phyloP scores from a whole-genome alignment of 2,888 invertebrate genomes.

The Pollenia amentaria region DNA sequence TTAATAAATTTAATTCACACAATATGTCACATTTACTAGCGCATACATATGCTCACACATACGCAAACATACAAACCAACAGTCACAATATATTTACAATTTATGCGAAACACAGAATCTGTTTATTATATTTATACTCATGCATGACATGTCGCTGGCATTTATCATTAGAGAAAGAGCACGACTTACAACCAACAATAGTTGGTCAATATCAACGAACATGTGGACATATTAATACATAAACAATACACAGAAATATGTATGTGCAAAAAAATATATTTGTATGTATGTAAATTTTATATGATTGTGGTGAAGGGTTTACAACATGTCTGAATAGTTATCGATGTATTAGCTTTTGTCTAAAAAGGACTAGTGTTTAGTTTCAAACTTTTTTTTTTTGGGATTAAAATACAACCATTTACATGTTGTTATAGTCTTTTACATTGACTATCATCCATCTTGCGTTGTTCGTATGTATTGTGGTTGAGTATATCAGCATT shows the following conservation, averaged over 20 bases:
- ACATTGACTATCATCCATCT: not conserved
- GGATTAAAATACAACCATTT: slow-evolving; percentile 10
- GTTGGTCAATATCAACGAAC: slow-evolving; percentile 24
- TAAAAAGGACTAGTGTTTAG: slow-evolving; percentile 13
- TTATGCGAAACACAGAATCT: slow-evolving; percentile 24
- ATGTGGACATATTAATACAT: not conserved
- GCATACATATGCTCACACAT: not conserved
- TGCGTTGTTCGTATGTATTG: slow-evolving; percentile 21
- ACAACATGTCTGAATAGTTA: not conserved
- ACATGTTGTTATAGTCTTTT: slow-evolving; percentile 29
- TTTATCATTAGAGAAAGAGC: slow-evolving; percentile 63
- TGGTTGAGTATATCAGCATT: slow-evolving; percentile 67
- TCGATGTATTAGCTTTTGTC: not conserved
- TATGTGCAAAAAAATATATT: not conserved
- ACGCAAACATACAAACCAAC: slow-evolving; percentile 9
- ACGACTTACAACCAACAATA: slow-evolving; percentile 42
- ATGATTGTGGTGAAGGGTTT: not conserved
- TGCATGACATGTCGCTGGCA: slow-evolving; percentile 68
- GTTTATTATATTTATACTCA: slow-evolving; percentile 70
- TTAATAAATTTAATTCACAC: slow-evolving; percentile 45
- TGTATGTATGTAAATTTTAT: not conserved
- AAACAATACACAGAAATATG: not conserved
- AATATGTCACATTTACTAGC: slow-evolving; percentile 51
- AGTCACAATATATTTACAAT: slow-evolving; percentile 11
- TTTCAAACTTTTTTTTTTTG: slow-evolving; percentile 7